Evolutionary conservation across 2,888 invertebrate genomes (phyloP).

Genomic region (Escarpia spicata): DNA sequence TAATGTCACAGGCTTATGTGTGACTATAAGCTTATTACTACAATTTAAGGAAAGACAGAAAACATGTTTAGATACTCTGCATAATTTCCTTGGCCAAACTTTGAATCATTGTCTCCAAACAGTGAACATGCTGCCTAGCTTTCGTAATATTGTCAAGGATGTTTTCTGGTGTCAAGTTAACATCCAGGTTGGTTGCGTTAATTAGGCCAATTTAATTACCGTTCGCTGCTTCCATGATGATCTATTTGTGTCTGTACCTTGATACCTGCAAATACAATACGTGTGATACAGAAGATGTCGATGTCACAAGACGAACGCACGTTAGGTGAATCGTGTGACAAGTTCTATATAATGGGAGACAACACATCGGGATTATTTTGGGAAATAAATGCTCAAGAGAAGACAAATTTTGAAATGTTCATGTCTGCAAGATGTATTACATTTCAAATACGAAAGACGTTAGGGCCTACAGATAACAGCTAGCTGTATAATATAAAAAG

Average conservation of each 20-base stretch:
- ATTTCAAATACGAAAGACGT: constrained; percentile 5
- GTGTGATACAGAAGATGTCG: neutral
- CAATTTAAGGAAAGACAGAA: too few species aligned
- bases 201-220: neutral
- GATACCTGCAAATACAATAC: neutral
- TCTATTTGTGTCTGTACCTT: neutral
- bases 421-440: neutral
- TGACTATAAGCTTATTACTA: too few species aligned
- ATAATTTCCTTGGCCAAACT: too few species aligned
- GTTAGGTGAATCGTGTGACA: neutral
- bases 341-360: neutral
- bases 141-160: neutral
- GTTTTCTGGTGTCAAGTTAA: neutral
- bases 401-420: neutral
- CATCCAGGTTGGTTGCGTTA: neutral
- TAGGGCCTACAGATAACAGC: neutral
- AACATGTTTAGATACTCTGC: too few species aligned
- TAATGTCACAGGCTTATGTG: too few species aligned
- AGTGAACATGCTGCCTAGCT: neutral
- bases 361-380: neutral
- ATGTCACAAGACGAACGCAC: neutral
- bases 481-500: neutral
- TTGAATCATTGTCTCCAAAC: too few species aligned
- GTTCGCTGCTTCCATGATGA: neutral
- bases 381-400: too few species aligned